These are phyloP conservation scores for Corythornis leucogaster DNA, from an alignment of 2,797 vertebrate species.

Conservation along the genomic window DNA sequence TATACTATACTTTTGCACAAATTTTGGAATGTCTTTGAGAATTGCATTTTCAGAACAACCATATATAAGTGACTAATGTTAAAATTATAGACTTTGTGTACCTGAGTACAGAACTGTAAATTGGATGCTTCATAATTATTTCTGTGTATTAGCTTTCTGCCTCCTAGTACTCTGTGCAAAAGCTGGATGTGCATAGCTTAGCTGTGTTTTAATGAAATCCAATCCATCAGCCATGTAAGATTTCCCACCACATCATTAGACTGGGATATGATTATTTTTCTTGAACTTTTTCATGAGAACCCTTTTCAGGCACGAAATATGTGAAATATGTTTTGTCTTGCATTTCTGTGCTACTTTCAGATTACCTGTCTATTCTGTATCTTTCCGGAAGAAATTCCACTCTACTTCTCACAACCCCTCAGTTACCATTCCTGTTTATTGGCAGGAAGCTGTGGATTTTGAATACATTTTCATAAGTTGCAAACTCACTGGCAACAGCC, in stretches of 20 bases:
- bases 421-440: constrained; percentile 7
- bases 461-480: not conserved
- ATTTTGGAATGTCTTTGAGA: not conserved
- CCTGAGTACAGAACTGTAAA: not conserved
- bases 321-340: not conserved
- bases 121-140: not conserved
- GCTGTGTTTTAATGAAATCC: not conserved
- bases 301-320: not conserved
- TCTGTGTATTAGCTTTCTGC: not conserved
- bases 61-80: not conserved
- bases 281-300: not conserved
- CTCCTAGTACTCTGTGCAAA: not conserved
- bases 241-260: not conserved
- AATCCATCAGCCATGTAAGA: not conserved
- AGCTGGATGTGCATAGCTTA: not conserved
- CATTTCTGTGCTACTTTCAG: not conserved
- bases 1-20: not conserved
- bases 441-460: not conserved
- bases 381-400: not conserved
- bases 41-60: not conserved
- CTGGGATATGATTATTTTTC: not conserved
- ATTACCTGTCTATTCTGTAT: not conserved
- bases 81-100: not conserved
- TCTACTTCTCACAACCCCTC: not conserved
- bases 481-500: constrained; percentile 26